Conservation (phyloP, 23 tunicate species). For the Trididemnum nubilum region DNA sequence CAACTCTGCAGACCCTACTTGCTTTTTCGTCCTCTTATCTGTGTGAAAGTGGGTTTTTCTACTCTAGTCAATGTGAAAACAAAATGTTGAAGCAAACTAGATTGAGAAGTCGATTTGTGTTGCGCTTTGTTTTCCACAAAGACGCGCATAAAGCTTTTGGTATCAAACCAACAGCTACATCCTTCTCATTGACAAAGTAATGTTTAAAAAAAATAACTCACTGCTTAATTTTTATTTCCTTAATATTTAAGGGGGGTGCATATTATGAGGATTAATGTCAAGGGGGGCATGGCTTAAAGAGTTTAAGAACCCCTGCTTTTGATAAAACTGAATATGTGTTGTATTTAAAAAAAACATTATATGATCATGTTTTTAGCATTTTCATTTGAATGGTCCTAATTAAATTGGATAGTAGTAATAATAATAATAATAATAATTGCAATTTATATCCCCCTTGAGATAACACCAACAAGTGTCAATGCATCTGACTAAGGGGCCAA, state of each 20-base stretch:
- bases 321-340: too few species aligned
- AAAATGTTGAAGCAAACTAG: conserved; percentile 45
- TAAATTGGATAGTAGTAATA: too few species aligned
- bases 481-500: too few species aligned
- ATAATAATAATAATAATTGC: too few species aligned
- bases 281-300: too few species aligned
- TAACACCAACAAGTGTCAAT: too few species aligned
- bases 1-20: conserved; percentile 30
- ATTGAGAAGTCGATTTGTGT: conserved; percentile 43
- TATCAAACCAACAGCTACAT: conserved; percentile 8
- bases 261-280: neutral
- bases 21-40: conserved; percentile 32
- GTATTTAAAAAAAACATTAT: too few species aligned
- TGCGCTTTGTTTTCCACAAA: conserved; percentile 45
- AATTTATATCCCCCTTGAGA: too few species aligned
- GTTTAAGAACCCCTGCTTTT: too few species aligned
- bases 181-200: conserved; percentile 8
- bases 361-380: too few species aligned
- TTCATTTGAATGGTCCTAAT: too few species aligned
- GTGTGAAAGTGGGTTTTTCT: conserved; percentile 39
- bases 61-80: conserved; percentile 37
- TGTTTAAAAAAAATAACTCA: neutral
- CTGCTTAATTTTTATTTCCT: conserved; percentile 1
- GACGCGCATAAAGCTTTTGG: conserved; percentile 38
- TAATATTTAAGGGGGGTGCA: conserved; percentile 10